These are phyloP conservation scores for Rambutsinella grinnellia DNA, from an alignment of 2,888 invertebrate genomes.

Conservation along the genomic window DNA sequence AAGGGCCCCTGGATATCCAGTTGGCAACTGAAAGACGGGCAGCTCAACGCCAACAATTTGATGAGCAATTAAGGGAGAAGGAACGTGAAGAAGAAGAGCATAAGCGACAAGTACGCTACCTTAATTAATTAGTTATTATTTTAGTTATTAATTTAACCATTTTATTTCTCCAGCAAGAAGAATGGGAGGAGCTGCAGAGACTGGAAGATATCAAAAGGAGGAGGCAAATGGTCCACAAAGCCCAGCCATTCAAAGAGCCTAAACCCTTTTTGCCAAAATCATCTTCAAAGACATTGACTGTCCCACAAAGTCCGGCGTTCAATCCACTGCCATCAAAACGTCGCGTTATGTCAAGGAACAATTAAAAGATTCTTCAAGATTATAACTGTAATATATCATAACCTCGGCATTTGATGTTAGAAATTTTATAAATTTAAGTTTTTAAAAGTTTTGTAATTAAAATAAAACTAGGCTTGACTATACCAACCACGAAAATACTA, in stretches of 20 bases:
- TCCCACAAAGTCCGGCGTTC: conserved; percentile 75
- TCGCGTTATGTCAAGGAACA: no score
- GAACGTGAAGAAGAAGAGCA: conserved; percentile 73
- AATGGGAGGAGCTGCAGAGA: conserved; percentile 72
- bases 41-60: conserved; percentile 75
- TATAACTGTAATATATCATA: no score
- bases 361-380: no score
- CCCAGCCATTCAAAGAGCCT: conserved; percentile 74
- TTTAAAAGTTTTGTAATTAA: no score
- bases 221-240: conserved; percentile 73
- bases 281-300: conserved; percentile 74
- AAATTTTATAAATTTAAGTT: no score
- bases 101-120: conserved; percentile 67
- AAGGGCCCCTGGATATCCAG: no score
- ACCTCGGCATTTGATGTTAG: no score
- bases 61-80: conserved; percentile 72
- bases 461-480: no score
- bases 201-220: conserved; percentile 52
- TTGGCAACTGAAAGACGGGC: conserved; percentile 78
- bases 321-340: conserved; percentile 60
- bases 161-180: no score
- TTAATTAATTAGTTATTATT: no score
- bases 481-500: no score
- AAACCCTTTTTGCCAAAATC: conserved; percentile 70
- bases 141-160: no score